Conservation (phyloP, 2,888 invertebrate species). For the Oscheius sp. region DNA sequence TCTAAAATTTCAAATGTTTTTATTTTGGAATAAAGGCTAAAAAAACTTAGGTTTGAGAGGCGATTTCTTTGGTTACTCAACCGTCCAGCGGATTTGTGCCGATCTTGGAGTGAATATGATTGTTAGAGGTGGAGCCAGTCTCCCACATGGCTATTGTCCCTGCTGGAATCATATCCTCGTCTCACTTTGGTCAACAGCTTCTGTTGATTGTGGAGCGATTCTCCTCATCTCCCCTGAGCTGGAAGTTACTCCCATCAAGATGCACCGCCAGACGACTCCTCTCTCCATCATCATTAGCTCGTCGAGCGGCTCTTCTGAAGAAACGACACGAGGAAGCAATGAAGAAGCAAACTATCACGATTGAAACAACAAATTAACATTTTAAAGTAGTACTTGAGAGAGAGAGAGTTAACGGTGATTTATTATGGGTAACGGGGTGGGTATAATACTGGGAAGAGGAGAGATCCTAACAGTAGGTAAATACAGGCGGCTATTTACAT, state of each 20-base stretch:
- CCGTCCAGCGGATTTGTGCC: constrained; percentile 37
- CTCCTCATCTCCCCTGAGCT: constrained; percentile 32
- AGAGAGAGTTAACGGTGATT: too few relatives aligned
- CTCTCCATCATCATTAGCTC: neutral
- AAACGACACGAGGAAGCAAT: neutral
- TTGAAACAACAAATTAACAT: too few relatives aligned
- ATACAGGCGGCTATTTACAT: too few relatives aligned
- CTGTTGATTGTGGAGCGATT: constrained; percentile 34
- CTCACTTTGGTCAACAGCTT: constrained; percentile 46
- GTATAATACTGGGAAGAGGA: too few relatives aligned
- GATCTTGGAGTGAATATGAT: constrained; percentile 33
- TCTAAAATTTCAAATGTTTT: neutral
- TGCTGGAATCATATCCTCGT: constrained; percentile 44
- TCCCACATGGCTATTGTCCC: constrained; percentile 39
- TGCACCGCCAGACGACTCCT: constrained; percentile 33
- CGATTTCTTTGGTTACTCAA: constrained; percentile 40
- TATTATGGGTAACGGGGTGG: too few relatives aligned
- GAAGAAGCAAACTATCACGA: too few relatives aligned
- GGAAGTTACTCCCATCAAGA: constrained; percentile 37
- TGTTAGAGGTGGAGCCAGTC: constrained; percentile 37
- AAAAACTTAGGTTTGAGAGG: constrained; percentile 36
- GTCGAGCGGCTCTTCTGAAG: neutral
- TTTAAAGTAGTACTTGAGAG: too few relatives aligned
- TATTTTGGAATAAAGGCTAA: neutral
- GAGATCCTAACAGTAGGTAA: too few relatives aligned